Base-by-base conservation (phyloP, 1,140 invertebrate genomes). In the Pseudomyrmex flavicornis region DNA sequence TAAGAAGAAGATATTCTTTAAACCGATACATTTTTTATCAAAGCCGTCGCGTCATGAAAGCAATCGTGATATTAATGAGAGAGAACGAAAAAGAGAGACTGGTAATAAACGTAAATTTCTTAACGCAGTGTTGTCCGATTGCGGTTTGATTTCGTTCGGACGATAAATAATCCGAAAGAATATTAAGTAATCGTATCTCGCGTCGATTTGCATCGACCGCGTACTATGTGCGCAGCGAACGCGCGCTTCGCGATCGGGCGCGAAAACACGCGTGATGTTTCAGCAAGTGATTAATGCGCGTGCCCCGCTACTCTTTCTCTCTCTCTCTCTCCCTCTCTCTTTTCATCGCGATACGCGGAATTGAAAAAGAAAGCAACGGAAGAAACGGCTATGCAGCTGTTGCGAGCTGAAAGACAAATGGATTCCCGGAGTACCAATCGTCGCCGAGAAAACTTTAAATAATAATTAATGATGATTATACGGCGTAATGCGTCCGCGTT, bases 401-500 rank as follows among this genome's bases (percentile, higher is more conserved):
- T 80, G 76, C 20, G 46, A 72, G 44, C 65, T 35, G 50, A 56
- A 63, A 48, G 52, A 66, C 35, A 46, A 70, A 63, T 46, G 62
- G 83, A 84, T 84, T 84, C 83, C 66, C 58, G 50, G 83, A 84
- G 75, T 61, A 84, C 66, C 76, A 84, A 84, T 84, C 83, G 76
- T 84, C 74, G 75, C 59, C 68, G 66, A 35, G 15, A 13, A 69
- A 69, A 68, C 65, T 70, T 69, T 80, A 80, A 84, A 84, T 84
- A 80, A 84, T 84, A 68, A 84, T 84, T 84, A 84, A 84, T 80
- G 66, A 82, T 72, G 73, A 75, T 83, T 75, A 35, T 35, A 75
- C n/a, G 13, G 20, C 50, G 58, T 72, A 84, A 54, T 61, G 48
- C 72, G 48, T 61, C 58, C n/a, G 59, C 54, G 70, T 26, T 50